A percentile compares a stretch with the other conserved stretches of the same genome.
These are phyloP conservation scores for Cossypha caffra DNA, from an alignment of 2,797 vertebrate species.

Conservation along the genomic window DNA sequence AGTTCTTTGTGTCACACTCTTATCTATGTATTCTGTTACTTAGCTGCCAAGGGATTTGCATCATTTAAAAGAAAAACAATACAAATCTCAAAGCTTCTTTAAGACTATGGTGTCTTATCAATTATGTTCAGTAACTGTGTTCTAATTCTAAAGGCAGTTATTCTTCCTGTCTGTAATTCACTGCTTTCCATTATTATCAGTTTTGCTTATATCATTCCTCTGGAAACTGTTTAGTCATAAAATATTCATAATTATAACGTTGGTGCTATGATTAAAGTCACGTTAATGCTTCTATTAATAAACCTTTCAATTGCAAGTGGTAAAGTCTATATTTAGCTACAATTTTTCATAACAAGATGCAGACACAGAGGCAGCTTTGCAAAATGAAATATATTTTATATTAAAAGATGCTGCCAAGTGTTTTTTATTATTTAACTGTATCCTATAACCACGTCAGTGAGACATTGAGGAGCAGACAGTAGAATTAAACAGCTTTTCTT, in stretches of 20 bases:
- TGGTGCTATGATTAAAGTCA: background rate
- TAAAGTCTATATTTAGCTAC: background rate
- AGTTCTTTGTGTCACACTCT: conserved; percentile 34
- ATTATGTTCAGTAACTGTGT: conserved; percentile 54
- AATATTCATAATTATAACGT: conserved; percentile 1
- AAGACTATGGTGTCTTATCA: conserved; percentile 32
- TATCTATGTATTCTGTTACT: conserved; percentile 34
- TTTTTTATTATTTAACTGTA: background rate
- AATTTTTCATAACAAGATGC: background rate
- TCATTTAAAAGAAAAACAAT: conserved; percentile 56
- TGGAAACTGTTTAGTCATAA: conserved; percentile 28
- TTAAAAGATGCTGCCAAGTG: background rate
- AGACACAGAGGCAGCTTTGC: background rate
- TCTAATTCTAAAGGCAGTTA: conserved; percentile 24
- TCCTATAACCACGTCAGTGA: background rate
- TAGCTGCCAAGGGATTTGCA: conserved; percentile 32
- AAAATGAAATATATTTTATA: background rate
- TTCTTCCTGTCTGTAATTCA: background rate
- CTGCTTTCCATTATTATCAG: background rate
- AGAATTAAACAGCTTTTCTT: background rate
- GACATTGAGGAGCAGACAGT: background rate
- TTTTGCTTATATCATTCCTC: background rate
- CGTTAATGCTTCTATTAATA: conserved; percentile 22
- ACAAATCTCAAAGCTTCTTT: conserved; percentile 25
- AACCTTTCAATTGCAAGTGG: background rate